Base-by-base conservation (phyloP, 2,797 vertebrate genomes). In the Brachyrhaphis roseni region DNA sequence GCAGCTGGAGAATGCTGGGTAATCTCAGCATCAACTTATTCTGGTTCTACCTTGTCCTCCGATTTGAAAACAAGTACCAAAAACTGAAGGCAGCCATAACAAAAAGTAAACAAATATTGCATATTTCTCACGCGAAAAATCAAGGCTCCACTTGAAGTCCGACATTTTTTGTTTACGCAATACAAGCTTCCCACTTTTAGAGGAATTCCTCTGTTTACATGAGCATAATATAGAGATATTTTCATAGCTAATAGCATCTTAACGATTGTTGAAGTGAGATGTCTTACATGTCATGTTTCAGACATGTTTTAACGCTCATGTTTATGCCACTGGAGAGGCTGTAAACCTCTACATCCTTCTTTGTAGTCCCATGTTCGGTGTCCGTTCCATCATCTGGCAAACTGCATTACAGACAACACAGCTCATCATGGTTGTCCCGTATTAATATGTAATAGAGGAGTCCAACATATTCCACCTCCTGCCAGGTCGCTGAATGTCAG, bases 81-180 rank as follows among this genome's bases (percentile, higher is more conserved):
- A 28, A 7, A 4, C 68, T 16, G 15, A 71, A 8, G 13, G 13
- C 13, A 16, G 26, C 41, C 7, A 26, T 53, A 31, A 28, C 31
- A 18, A 78, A 78, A 78, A 28, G 75, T 79, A 66, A 74, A 75
- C 53, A 68, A 39, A 72, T 10, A 45, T 20, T 13, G 34, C 31
- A 0, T 28, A 28, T 20, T 83, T 43, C 72, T 75, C 39, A 68
- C 8, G 26, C 34, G 16, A 53, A 72, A 49, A 18, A 28, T 3
- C 18, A 43, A 8, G 16, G 26, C 51, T 84, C 36, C 62, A 74
- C n/a, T 55, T 76, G 51, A 47, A 81, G 74, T 15, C 28, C 62
- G 3, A 57, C 39, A 87, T 78, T 84, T 88, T 85, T 53, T 89
- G 86, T 86, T 87, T 88, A 88, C 59, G 80, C 26, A 79, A 31